Evolutionary conservation across 2,888 invertebrate species (phyloP).

Genomic region (Scaptomyza polygonia): DNA sequence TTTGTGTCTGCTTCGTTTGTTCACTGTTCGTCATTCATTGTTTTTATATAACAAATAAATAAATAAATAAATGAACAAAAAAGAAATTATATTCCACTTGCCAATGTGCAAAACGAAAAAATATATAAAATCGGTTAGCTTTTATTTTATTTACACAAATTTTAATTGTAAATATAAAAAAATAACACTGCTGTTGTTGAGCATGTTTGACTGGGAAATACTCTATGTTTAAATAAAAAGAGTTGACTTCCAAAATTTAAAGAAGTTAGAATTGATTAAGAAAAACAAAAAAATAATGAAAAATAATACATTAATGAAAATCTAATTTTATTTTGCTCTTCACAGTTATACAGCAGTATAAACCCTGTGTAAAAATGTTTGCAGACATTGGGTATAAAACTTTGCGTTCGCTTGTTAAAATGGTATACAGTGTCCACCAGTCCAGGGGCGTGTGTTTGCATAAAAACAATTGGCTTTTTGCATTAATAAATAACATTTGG

Average conservation of each 20-base stretch:
- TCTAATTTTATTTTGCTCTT: not conserved
- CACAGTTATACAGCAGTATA: too few relatives aligned
- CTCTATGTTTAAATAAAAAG: not conserved
- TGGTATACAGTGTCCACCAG: slow-evolving; percentile 1
- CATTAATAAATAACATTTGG: slow-evolving; percentile 56
- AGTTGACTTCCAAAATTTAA: not conserved
- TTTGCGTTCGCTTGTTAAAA: slow-evolving; percentile 24
- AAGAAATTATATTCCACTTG: slow-evolving; percentile 1
- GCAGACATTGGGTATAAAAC: slow-evolving; percentile 15
- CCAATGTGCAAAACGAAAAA: slow-evolving; percentile 6
- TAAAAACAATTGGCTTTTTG: slow-evolving; percentile 60
- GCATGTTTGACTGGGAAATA: not conserved
- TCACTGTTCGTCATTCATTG: slow-evolving; percentile 25
- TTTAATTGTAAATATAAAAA: slow-evolving; percentile 16
- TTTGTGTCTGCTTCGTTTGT: not conserved
- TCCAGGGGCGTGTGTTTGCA: slow-evolving; percentile 3
- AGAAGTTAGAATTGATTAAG: too few relatives aligned
- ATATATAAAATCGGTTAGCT: slow-evolving; percentile 1
- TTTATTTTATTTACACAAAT: slow-evolving; percentile 20
- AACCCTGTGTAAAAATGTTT: not conserved
- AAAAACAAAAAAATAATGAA: too few relatives aligned
- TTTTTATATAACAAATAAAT: slow-evolving; percentile 62
- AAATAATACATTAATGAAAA: not conserved
- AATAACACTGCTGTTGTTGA: not conserved
- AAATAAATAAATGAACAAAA: slow-evolving; percentile 30